These are phyloP conservation scores for Acropora tenuis DNA, from an alignment of 64 coral and sea anemone species.

Conservation along the genomic window DNA sequence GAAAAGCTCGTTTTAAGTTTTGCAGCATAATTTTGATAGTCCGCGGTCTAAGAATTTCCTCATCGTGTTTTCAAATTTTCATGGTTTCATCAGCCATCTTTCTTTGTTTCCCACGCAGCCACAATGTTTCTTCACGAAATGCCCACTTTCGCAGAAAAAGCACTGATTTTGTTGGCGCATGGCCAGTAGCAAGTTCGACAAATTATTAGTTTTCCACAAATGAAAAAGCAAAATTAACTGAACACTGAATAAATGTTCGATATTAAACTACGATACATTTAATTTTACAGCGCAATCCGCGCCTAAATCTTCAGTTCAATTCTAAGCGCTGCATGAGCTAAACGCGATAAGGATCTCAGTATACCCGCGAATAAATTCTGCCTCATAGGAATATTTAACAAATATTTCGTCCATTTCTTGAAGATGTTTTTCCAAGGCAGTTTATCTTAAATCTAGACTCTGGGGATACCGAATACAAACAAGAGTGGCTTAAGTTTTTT, in stretches of 20 bases:
- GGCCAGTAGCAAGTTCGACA: too few species aligned
- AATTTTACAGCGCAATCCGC: not conserved
- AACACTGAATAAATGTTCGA: too few species aligned
- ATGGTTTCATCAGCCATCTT: not conserved
- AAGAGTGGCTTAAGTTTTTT: not conserved
- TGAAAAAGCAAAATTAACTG: too few species aligned
- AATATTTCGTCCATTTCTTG: not conserved
- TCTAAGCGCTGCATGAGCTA: not conserved
- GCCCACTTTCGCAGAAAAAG: not conserved
- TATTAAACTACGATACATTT: not conserved
- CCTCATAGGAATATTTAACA: not conserved
- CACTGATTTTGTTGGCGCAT: not conserved
- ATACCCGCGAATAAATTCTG: not conserved
- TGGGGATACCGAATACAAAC: not conserved
- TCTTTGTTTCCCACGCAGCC: not conserved
- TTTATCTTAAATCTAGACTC: not conserved
- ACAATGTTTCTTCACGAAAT: not conserved
- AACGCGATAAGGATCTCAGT: not conserved
- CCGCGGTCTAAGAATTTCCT: slow-evolving; percentile 3
- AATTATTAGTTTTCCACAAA: too few species aligned
- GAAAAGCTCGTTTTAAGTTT: slow-evolving; percentile 20
- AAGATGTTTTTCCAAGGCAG: not conserved
- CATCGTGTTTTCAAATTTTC: not conserved
- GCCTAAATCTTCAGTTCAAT: not conserved
- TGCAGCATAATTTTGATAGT: not conserved